These are phyloP conservation scores for Erebia palarica DNA, from an alignment of 2,888 invertebrate species.

Conservation along the genomic window DNA sequence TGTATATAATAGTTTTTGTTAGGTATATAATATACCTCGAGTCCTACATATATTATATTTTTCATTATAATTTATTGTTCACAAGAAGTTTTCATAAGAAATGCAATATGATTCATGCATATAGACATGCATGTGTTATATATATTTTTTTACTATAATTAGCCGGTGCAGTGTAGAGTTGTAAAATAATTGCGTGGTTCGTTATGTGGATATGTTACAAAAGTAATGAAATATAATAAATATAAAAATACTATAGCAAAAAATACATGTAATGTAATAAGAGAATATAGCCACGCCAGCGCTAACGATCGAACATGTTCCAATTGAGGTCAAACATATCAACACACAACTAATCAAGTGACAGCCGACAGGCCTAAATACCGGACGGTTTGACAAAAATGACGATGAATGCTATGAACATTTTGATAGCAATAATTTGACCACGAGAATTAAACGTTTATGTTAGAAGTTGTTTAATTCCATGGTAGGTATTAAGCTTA, in stretches of 20 bases:
- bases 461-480: background rate
- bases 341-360: conserved; percentile 3
- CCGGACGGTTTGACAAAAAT: background rate
- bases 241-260: conserved; percentile 3
- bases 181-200: conserved; percentile 32
- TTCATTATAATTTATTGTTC: background rate
- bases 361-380: background rate
- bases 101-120: conserved; percentile 17
- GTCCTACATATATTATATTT: background rate
- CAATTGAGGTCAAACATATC: background rate
- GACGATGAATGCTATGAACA: background rate
- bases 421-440: background rate
- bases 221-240: conserved; percentile 4
- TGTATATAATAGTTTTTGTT: background rate
- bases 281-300: background rate
- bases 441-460: background rate
- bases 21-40: background rate
- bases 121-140: conserved; percentile 11
- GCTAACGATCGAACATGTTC: background rate
- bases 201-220: conserved; percentile 10
- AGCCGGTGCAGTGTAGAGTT: conserved; percentile 32
- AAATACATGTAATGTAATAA: conserved; percentile 10
- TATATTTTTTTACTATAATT: conserved; percentile 3
- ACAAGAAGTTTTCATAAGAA: background rate
- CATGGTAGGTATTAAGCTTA: too few species aligned